Evolutionary conservation across 1,140 invertebrate species (phyloP).

Genomic region (Platyura marginata): DNA sequence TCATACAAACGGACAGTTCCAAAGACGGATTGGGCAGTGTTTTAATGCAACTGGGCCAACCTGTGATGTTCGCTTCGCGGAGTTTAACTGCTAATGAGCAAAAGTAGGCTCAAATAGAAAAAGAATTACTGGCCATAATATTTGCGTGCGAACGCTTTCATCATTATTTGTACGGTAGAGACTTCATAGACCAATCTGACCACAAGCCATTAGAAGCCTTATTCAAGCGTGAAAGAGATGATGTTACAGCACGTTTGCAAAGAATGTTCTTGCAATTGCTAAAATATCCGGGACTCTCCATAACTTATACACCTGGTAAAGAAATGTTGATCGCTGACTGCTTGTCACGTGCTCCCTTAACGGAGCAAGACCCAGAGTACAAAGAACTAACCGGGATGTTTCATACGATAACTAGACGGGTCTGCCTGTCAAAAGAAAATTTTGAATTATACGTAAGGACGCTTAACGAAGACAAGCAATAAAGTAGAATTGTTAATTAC

Average conservation of each 20-base stretch:
- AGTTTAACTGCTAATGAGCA: slow-evolving; percentile 16
- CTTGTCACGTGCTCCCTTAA: slow-evolving; percentile 8
- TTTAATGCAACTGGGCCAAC: too few species aligned
- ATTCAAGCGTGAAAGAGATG: too few species aligned
- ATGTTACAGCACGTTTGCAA: too few species aligned
- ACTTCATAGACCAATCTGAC: slow-evolving; percentile 20
- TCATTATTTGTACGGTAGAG: slow-evolving; percentile 11
- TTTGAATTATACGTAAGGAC: not conserved
- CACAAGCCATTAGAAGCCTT: slow-evolving; percentile 11
- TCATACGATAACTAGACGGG: slow-evolving; percentile 4
- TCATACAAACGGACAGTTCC: too few species aligned
- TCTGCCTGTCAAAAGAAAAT: slow-evolving; percentile 2
- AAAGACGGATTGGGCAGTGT: too few species aligned
- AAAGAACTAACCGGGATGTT: slow-evolving; percentile 5
- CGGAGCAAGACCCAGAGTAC: too few species aligned
- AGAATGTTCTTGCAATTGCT: too few species aligned
- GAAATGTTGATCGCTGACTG: slow-evolving; percentile 10
- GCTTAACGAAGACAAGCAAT: not conserved
- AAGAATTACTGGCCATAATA: slow-evolving; percentile 15
- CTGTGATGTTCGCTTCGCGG: too few species aligned
- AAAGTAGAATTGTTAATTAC: slow-evolving; percentile 4
- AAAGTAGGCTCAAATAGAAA: slow-evolving; percentile 22
- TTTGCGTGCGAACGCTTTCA: slow-evolving; percentile 16
- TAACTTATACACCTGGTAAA: slow-evolving; percentile 14
- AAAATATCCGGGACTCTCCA: slow-evolving; percentile 12